Evolutionary conservation across 35 echinoderm and acorn worm species (phyloP), one percentile per base, ranked within the genome.

Genomic region (Acanthaster planci): DNA sequence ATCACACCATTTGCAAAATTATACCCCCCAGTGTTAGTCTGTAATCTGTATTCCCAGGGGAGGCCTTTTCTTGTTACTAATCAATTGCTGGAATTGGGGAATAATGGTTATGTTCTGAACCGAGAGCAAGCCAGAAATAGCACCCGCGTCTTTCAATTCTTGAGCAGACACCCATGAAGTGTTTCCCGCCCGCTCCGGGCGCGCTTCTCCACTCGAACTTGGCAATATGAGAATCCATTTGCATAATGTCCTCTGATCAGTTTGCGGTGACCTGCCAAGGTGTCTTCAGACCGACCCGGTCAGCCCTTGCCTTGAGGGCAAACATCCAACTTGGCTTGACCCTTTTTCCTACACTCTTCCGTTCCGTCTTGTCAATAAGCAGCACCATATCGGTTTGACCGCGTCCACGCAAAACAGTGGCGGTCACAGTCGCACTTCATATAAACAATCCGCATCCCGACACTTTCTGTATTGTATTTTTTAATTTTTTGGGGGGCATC

Each of bases 321-420:
- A 72, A 26, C 22, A 22, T 10, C 14, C 14, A 14, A 12, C 30
- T 31, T 29, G 21, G 22, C 23, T 72, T 72, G 64, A 36, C 64
- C 64, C 34, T 9, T 29, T 72, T 72, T 72, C 26, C 23, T 26
- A 2, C 14, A 2, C 26, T 26, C 7, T 72, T 72, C 23, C 23
- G 64, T 72, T 72, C 23, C 30, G 64, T 72, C 64, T 26, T 34
- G 64, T 72, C 64, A 72, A 72, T 72, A 72, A 26, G 26, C 23
- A 2, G 34, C 34, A 26, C n/a, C 26, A 72, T 72, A 72, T 72
- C 64, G 64, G 64, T 26, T 72, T 72, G 64, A 72, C 64, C 64
- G 29, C 30, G 64, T 19, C 64, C 34, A 35, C 34, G 6, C 21
- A n/a, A n/a, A n/a, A 60, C 19, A 21, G 1, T 0, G 29, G 7